phyloP scores from a whole-genome alignment of 1,140 invertebrate species.

The Reticulitermes speratus region DNA sequence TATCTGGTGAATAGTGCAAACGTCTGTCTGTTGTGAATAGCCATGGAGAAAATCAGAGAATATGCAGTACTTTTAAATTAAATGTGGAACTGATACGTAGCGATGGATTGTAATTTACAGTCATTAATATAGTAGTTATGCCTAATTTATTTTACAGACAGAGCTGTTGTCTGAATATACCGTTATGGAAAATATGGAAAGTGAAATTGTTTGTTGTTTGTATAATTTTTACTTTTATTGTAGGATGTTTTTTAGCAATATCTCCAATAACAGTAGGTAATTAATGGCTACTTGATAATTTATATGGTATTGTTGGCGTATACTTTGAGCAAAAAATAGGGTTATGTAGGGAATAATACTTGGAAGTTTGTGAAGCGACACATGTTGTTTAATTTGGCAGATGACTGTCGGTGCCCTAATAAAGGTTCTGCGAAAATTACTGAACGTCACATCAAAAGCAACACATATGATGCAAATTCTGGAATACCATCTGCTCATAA shows the following conservation, averaged over 20 bases:
- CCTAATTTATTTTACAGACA: neutral
- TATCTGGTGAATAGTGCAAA: neutral
- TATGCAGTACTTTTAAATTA: neutral
- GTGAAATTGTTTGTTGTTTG: neutral
- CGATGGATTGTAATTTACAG: neutral
- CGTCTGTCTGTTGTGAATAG: neutral
- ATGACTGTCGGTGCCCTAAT: conserved; percentile 34
- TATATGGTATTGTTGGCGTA: neutral
- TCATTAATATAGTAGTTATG: conserved; percentile 1
- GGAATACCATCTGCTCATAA: conserved; percentile 44
- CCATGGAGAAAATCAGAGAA: neutral
- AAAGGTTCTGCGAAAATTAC: conserved; percentile 1
- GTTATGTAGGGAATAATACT: neutral
- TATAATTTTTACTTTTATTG: conserved; percentile 17
- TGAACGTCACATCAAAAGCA: neutral
- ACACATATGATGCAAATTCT: neutral
- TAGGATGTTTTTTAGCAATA: conserved; percentile 17
- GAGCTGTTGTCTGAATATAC: neutral
- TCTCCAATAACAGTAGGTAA: conserved; percentile 9
- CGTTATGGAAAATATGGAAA: neutral
- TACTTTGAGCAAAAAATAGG: neutral
- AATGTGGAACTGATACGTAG: neutral
- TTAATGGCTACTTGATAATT: neutral
- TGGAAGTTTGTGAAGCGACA: neutral
- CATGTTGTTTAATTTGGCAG: conserved; percentile 27